These are phyloP conservation scores for Atherinosoma microstoma DNA, from an alignment of 2,797 vertebrate species.

Conservation along the genomic window DNA sequence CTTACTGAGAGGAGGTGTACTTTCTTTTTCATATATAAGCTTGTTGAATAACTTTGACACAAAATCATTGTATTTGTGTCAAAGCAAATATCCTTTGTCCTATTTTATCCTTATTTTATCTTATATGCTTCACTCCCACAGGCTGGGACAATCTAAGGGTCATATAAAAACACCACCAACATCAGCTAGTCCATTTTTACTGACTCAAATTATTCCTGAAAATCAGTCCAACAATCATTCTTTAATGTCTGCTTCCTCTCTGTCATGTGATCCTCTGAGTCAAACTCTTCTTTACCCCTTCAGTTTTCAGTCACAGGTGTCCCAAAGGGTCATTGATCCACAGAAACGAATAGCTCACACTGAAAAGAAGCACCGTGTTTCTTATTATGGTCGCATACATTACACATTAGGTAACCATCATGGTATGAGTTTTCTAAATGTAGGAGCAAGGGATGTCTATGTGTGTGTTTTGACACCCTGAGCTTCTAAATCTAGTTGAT, in stretches of 20 bases:
- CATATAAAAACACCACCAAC: not conserved
- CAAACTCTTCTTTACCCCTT: not conserved
- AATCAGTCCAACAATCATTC: not conserved
- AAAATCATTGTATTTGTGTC: too few relatives aligned
- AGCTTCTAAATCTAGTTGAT: conserved; percentile 6
- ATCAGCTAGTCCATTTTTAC: fast-evolving
- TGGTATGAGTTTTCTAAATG: conserved; percentile 76
- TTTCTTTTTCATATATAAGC: not conserved
- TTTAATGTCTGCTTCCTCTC: not conserved
- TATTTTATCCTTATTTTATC: not conserved
- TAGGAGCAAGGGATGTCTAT: conserved; percentile 45
- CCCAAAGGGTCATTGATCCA: conserved; percentile 48
- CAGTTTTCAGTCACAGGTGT: conserved; percentile 61
- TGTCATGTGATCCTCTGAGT: conserved; percentile 25
- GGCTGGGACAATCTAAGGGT: not conserved
- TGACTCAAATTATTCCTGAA: too few relatives aligned
- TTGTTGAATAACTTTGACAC: too few relatives aligned
- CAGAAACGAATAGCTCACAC: conserved; percentile 17
- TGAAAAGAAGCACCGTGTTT: conserved; percentile 36
- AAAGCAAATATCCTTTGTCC: not conserved
- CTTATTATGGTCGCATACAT: conserved; percentile 53
- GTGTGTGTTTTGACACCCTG: not conserved
- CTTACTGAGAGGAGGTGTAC: not conserved
- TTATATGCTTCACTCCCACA: not conserved
- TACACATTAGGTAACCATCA: conserved; percentile 67